phyloP scores from a whole-genome alignment of 2,797 vertebrate species.

The Hippopotamyrus pictus region DNA sequence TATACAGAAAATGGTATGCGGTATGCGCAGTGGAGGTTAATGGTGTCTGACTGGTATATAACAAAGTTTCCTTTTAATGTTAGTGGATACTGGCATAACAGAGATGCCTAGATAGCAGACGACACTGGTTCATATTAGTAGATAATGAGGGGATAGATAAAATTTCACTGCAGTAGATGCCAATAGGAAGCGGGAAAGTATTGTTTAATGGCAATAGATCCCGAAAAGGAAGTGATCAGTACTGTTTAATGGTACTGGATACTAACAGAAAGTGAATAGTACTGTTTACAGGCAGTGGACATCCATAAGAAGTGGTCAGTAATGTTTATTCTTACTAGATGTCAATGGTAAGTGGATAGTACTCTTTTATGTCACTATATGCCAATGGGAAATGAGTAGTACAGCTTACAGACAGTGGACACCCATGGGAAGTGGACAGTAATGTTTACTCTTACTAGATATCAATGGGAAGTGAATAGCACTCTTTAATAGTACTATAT shows the following conservation, averaged over 20 bases:
- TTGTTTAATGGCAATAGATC: constrained; percentile 1
- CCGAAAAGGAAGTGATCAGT: not conserved
- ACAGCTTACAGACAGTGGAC: not conserved
- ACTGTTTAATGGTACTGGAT: not conserved
- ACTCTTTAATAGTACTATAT: not conserved
- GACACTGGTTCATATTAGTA: not conserved
- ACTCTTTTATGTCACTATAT: not conserved
- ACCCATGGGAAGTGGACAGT: not conserved
- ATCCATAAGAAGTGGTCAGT: not conserved
- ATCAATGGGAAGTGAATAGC: not conserved
- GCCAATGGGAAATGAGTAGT: not conserved
- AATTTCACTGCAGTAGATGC: not conserved
- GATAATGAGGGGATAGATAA: not conserved
- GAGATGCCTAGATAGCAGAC: not conserved
- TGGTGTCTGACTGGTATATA: not conserved
- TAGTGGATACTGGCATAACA: not conserved
- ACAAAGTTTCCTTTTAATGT: not conserved
- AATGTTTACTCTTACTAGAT: not conserved
- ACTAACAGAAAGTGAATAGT: not conserved
- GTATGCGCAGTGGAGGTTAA: not conserved
- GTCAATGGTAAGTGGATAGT: not conserved
- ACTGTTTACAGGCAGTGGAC: not conserved
- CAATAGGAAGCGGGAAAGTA: not conserved
- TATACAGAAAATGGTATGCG: not conserved
- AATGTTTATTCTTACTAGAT: not conserved